Evolutionary conservation across 1,140 invertebrate species (phyloP), one percentile per base, ranked within the genome.

Genomic region (Cyclina sinensis): DNA sequence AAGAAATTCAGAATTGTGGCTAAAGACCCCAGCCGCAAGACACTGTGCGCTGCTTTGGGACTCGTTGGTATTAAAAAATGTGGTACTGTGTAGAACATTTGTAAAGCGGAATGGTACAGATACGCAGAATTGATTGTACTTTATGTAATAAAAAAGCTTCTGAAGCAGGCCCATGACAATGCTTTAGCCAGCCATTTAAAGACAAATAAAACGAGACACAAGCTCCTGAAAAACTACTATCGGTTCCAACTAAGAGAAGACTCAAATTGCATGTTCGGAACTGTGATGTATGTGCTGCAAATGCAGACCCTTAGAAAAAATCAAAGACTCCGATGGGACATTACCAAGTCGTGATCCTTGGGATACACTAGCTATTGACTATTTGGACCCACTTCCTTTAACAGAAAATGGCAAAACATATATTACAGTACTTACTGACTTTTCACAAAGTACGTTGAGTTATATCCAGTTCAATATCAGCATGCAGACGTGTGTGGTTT

Each of bases 331-430:
- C n/a, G n/a, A n/a, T n/a, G n/a, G n/a, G n/a, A n/a, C n/a, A n/a
- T n/a, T n/a, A n/a, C n/a, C n/a, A n/a, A 70, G 65, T 39, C n/a
- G 65, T 70, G 65, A n/a, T 16, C 65, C 65, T 2, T 70, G 35
- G 65, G 35, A 57, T 21, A 21, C 21, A 21, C 18, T 57, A 4
- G 51, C 51, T 21, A 57, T 57, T n/a, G n/a, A n/a, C 35, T 70
- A 70, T 27, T 30, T 70, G 35, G 65, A 30, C 16, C 65, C 65
- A 2, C 27, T 70, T 5, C 65, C 65, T 14, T 14, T 70, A 70
- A 70, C 65, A 5, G 35, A 35, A 35, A 70, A 32, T 70, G 65
- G 65, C 27, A 70, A 70, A n/a, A n/a, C n/a, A n/a, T n/a, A n/a
- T n/a, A n/a, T n/a, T n/a, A 5, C 4, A 30, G 21, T 70, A 70